Conservation (phyloP, 2,113 vertebrate species). For the Calonectris borealis region DNA sequence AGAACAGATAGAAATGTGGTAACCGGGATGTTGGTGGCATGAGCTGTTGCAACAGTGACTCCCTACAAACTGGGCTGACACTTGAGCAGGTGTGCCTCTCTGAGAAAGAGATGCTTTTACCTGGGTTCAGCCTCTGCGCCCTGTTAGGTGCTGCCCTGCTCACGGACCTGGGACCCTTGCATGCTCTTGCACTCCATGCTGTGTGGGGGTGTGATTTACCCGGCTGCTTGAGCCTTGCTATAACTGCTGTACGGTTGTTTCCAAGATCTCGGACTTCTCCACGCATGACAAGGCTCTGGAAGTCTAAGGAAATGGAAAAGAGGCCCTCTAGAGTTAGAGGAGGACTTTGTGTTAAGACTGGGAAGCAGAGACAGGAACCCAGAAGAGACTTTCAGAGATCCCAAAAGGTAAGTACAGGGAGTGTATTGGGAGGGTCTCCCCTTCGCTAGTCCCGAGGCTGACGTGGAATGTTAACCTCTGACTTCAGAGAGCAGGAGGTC, state of each 20-base stretch:
- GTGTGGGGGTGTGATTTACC: not conserved
- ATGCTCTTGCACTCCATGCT: not conserved
- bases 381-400: not conserved
- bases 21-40: not conserved
- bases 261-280: not conserved
- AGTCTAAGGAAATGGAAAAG: not conserved
- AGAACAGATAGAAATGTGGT: not conserved
- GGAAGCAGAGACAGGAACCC: not conserved
- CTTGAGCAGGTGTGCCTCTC: not conserved
- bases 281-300: not conserved
- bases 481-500: not conserved
- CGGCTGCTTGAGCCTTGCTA: not conserved
- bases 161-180: accelerated
- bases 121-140: not conserved
- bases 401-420: not conserved
- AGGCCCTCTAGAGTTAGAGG: not conserved
- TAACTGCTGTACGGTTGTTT: not conserved
- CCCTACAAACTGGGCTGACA: too few species aligned
- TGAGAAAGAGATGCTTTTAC: not conserved
- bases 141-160: not conserved
- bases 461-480: accelerated
- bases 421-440: not conserved
- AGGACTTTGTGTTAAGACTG: not conserved
- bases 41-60: not conserved
- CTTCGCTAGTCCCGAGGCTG: not conserved